Evolutionary conservation across 23 tunicate species (phyloP), one percentile per base, ranked within the genome.

Genomic region (Corella eumyota): DNA sequence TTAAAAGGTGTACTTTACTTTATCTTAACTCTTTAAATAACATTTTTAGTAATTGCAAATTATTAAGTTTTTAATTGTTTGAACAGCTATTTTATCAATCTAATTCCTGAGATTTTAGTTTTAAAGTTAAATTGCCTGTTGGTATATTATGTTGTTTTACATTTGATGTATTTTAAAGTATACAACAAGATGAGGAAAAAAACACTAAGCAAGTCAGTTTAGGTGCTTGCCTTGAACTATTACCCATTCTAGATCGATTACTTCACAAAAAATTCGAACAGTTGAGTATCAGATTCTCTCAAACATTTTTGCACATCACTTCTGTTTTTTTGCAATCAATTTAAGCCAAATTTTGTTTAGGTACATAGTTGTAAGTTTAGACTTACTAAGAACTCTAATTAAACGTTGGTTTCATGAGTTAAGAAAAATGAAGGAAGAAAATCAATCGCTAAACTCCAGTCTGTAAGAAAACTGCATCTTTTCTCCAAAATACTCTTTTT

Each of bases 361-460:
- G 19, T 82, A 82, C 46, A 34, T 82, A 3, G 52, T 67, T 15
- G 72, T 66, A 19, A 67, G 83, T 56, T 46, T 84, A 61, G 83
- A 84, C 35, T 84, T 84, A 34, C 30, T 75, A 29, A 31, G 81
- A 62, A 70, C 80, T 3, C 69, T 84, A 72, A 64, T 63, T 3
- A 80, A 84, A 57, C 55, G 68, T 0, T 84, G 94, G 94, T 84
- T 75, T 47, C 37, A 65, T 9, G 94, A 84, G 35, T 60, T 84
- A 24, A 62, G 81, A 44, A 72, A 64, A n/a, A 56, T 75, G 64
- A 68, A 69, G 45, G 50, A 35, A 32, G n/a, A 30, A 21, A 24
- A 30, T 20, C 64, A 63, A 36, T 34, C 55, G 19, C 64, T 75
- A 17, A 57, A 75, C 29, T 30, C 38, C 15, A 75, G 82, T 58